Percentiles rank a stretch among this genome's conserved stretches.
Conservation (phyloP, 2,797 vertebrate species). For the Halcyon chelicuti region DNA sequence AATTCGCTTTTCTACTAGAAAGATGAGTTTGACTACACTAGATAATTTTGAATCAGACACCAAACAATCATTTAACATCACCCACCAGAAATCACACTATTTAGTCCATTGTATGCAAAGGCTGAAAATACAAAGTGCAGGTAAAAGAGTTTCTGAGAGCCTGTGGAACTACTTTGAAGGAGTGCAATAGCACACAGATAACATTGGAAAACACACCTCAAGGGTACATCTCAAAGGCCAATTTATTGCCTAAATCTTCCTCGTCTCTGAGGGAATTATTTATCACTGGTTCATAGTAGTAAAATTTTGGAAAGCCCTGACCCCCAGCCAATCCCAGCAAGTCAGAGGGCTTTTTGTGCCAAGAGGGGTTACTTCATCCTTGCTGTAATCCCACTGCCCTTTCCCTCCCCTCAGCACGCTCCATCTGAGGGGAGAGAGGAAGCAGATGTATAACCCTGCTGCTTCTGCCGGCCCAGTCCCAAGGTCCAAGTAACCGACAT, state of each 20-base stretch:
- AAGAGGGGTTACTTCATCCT: background rate
- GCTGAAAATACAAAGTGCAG: background rate
- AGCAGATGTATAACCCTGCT: background rate
- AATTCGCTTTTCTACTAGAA: background rate
- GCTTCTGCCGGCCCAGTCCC: background rate
- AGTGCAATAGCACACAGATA: background rate
- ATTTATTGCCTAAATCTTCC: background rate
- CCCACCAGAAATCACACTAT: background rate
- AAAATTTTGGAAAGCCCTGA: background rate
- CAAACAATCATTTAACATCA: background rate
- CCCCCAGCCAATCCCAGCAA: background rate
- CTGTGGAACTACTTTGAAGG: background rate
- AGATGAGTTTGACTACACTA: background rate
- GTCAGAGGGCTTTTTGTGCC: background rate
- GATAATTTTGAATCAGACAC: background rate
- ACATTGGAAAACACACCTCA: background rate
- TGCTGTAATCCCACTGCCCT: background rate
- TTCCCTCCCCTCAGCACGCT: background rate
- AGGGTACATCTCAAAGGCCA: background rate
- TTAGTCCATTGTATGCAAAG: background rate
- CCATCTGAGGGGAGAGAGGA: background rate
- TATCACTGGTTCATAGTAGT: background rate
- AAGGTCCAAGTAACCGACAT: background rate
- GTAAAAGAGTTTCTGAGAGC: background rate
- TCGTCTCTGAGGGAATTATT: background rate